Base-by-base conservation (phyloP, 2,113 vertebrate species). In the Pipa parva region DNA sequence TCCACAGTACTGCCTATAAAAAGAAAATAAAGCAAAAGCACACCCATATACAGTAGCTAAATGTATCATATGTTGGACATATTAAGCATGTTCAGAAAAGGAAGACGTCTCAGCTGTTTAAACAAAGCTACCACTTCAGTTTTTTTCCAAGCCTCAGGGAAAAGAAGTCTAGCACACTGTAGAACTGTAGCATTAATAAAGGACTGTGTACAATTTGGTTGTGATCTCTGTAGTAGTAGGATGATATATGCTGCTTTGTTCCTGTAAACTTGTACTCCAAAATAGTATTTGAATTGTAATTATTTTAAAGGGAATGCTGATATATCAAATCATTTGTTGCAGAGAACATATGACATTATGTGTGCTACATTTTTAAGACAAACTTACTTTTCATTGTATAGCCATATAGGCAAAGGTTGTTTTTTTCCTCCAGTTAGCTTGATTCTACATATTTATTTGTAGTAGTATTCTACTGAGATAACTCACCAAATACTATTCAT, bases 31-130 rank as follows among this genome's bases (percentile, higher is more conserved):
- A 15, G 27, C 4, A 5, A 3, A 36, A 37, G 1, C 6, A n/a
- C 12, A 18, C 21, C 22, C 7, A 15, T 27, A 18, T 55, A 66
- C 63, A 12, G 54, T 45, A 52, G 21, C 52, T 31, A 42, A 42
- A 42, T 42, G 39, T 18, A 42, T 18, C 39, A 42, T 42, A 42
- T 42, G 9, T 3, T 1, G 3, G 10, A 36, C 9, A 36, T 36
- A 7, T 13, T 36, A 42, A 15, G 39, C 11, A 42, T 42, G 25
- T 1, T 49, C 62, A 20, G 17, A 52, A 63, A 54, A 54, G 48
- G 22, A 63, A 54, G 49, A 33, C 4, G 49, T 21, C 36, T 64
- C 63, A 64, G 63, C 63, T 64, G 63, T 45, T 64, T 33, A 55
- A 64, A 64, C 50, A 64, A 63, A 63, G 62, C 48, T 64, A 42